Base-by-base conservation (phyloP, 35 echinoderm and acorn worm genomes). In the Apostichopus japonicus region DNA sequence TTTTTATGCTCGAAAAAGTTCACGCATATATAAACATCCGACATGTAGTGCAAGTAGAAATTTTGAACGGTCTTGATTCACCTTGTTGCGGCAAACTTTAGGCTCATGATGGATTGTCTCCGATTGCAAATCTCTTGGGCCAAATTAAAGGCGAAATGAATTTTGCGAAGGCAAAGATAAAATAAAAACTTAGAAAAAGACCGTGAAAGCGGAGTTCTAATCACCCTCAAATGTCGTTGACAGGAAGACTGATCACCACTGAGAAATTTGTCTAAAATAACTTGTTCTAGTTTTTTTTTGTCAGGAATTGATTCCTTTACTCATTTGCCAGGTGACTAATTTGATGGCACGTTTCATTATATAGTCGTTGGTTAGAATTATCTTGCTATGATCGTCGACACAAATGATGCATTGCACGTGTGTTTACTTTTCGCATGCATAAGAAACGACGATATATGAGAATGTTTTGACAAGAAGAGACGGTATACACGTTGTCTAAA, bases 181-280 rank as follows among this genome's bases (percentile, higher is more conserved):
- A 33, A 54, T 17, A 33, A n/a, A 54, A 9, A 52, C 8, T 52
- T 83, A 83, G 7, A 54, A 83, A 67, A 67, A 67, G 11, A 67
- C 33, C 79, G 79, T 83, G 44, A 83, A 83, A 83, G 54, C 54
- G 79, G 79, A 54, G 79, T 83, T 44, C 27, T 54, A 83, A 83
- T 83, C 54, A 83, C 51, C 79, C 10, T 9, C 79, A 83, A 21
- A 83, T 54, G 8, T 55, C 44, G 79, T 55, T 33, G 79, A 44
- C 79, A 55, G 24, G 51, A 83, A 53, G 79, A 83, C 24, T 24
- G 79, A 83, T 83, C 33, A 19, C 79, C 79, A 83, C 44, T 54
- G 79, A 67, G 63, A 19, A 67, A 67, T 13, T 15, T 4, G 11
- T 67, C 63, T 19, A 15, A 67, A 67, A 19, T 19, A 67, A 67